A percentile compares a stretch with the other conserved stretches of the same genome.
phyloP scores from a whole-genome alignment of 2,797 vertebrate genomes.

The Myotis findleyi region DNA sequence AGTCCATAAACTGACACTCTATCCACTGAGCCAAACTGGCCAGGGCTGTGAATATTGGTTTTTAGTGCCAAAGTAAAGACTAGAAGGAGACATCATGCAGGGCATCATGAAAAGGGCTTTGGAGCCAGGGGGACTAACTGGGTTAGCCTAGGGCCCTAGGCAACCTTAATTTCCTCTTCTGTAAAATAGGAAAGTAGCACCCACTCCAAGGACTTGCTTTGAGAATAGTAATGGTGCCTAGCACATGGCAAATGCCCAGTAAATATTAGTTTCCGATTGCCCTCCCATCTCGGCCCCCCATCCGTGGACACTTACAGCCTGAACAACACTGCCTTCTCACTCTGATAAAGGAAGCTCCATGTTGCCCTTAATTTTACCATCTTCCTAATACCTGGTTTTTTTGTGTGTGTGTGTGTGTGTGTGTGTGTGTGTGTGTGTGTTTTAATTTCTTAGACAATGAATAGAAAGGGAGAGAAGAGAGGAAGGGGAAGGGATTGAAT shows the following conservation, averaged over 20 bases:
- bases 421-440: background rate
- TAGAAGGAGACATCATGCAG: background rate
- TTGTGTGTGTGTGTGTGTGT: background rate
- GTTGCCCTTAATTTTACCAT: background rate
- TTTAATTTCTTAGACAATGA: background rate
- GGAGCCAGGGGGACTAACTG: background rate
- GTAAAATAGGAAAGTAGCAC: background rate
- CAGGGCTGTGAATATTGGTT: background rate
- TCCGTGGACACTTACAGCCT: too few relatives aligned
- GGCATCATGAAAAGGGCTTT: background rate
- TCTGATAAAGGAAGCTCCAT: background rate
- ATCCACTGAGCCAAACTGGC: too few relatives aligned
- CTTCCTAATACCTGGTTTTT: background rate
- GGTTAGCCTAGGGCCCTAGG: background rate
- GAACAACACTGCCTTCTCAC: background rate
- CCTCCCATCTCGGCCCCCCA: rapidly evolving
- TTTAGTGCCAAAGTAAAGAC: background rate
- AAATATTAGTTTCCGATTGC: background rate
- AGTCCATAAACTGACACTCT: too few relatives aligned
- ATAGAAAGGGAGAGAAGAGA: background rate
- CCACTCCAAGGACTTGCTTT: background rate
- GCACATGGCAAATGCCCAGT: background rate
- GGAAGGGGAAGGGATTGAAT: background rate
- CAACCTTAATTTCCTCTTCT: background rate
- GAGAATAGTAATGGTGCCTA: background rate